Percentiles rank a stretch among this genome's conserved stretches.
Conservation (phyloP, 2,888 invertebrate genomes). For the Rhingia rostrata region DNA sequence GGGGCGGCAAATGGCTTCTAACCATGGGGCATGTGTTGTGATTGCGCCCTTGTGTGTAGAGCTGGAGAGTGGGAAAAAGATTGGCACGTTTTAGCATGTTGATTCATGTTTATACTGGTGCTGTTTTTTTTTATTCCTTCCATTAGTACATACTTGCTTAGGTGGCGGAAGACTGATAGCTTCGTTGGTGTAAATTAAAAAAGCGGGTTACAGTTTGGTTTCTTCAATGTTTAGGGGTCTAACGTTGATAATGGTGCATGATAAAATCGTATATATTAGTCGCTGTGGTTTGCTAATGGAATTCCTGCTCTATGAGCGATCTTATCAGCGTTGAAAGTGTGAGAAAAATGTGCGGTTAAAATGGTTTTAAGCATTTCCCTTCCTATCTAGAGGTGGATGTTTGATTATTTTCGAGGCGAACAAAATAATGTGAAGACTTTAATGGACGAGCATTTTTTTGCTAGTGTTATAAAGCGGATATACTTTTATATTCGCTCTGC, state of each 20-base stretch:
- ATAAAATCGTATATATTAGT: not conserved
- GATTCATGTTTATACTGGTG: conserved; percentile 14
- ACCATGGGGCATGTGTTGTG: conserved; percentile 19
- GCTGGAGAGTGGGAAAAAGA: conserved; percentile 2
- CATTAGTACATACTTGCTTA: not conserved
- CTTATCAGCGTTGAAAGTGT: conserved; percentile 7
- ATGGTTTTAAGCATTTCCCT: conserved; percentile 2
- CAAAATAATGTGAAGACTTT: too few relatives aligned
- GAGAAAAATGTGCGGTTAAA: conserved; percentile 12
- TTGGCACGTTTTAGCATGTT: conserved; percentile 41
- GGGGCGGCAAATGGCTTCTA: conserved; percentile 29
- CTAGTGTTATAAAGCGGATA: too few relatives aligned
- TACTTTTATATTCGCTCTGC: too few relatives aligned
- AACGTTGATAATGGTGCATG: not conserved
- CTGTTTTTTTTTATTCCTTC: conserved; percentile 1
- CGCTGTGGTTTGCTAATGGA: not conserved
- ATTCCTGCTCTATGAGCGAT: not conserved
- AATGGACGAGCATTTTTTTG: too few relatives aligned
- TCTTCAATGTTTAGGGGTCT: conserved; percentile 2
- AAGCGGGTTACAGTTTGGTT: not conserved
- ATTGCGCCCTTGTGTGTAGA: conserved; percentile 30
- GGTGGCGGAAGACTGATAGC: conserved; percentile 3
- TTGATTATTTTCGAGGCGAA: too few relatives aligned
- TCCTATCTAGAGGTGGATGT: not conserved
- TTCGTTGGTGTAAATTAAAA: not conserved